A percentile compares a stretch with the other conserved stretches of the same genome.
Conservation (phyloP, 2,797 vertebrate genomes). For the Pyrocephalus nanus region DNA sequence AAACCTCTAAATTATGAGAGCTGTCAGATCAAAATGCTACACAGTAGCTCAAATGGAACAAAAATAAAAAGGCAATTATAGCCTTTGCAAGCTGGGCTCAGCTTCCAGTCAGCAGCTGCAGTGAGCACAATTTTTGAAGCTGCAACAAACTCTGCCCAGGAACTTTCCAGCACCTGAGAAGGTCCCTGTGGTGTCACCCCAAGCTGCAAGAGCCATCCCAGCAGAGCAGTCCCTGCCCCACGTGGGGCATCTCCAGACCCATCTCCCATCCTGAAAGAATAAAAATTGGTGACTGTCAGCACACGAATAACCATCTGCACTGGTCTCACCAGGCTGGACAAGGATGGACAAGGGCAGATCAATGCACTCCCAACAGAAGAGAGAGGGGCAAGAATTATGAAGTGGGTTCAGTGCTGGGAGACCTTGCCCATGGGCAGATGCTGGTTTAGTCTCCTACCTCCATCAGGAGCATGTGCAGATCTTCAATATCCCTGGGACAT, state of each 20-base stretch:
- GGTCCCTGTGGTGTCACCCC: neutral
- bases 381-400: neutral
- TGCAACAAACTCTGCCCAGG: neutral
- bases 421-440: neutral
- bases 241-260: rapidly evolving
- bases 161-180: neutral
- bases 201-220: rapidly evolving
- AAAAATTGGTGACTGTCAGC: neutral
- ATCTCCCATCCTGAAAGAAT: neutral
- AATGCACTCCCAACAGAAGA: neutral
- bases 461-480: rapidly evolving
- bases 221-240: neutral
- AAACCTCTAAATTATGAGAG: neutral
- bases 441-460: neutral
- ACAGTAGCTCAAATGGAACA: neutral
- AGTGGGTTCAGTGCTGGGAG: neutral
- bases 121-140: rapidly evolving
- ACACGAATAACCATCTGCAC: neutral
- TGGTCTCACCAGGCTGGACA: neutral
- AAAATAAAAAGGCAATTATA: neutral
- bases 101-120: neutral
- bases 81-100: neutral
- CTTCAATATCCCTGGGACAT: rapidly evolving
- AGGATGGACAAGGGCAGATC: neutral
- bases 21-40: neutral